These are phyloP conservation scores for Ellobium chinense DNA, from an alignment of 2,888 invertebrate species.

Conservation along the genomic window DNA sequence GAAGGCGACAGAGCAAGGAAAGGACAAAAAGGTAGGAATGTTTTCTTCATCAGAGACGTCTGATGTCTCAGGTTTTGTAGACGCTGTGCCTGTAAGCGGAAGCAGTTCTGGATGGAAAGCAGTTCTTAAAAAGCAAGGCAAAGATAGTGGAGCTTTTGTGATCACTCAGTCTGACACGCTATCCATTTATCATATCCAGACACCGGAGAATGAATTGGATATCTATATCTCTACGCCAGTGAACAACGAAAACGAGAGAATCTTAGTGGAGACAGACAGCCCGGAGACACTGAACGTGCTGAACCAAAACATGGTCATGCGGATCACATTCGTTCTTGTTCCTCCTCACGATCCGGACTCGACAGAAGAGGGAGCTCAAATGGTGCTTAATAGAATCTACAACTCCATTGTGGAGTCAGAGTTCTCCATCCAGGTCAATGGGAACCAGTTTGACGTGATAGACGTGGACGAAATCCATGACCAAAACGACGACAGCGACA, in stretches of 20 bases:
- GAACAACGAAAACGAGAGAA: constrained; percentile 21
- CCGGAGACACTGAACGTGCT: background rate
- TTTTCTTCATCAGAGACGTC: no score
- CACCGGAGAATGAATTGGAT: background rate
- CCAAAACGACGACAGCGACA: constrained; percentile 28
- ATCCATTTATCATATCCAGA: background rate
- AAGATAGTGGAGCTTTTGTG: background rate
- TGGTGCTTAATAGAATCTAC: constrained; percentile 58
- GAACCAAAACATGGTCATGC: constrained; percentile 30
- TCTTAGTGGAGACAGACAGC: background rate
- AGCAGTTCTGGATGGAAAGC: no score
- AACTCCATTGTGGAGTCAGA: constrained; percentile 53
- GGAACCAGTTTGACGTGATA: constrained; percentile 59
- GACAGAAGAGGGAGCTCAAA: constrained; percentile 53
- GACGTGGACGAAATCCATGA: constrained; percentile 45
- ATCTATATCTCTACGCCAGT: constrained; percentile 32
- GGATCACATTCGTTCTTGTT: constrained; percentile 62
- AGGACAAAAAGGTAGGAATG: no score
- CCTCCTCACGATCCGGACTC: constrained; percentile 52
- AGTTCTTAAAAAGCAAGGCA: no score
- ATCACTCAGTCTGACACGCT: background rate
- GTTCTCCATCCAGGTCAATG: constrained; percentile 64
- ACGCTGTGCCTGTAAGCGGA: no score
- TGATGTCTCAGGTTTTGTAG: no score
- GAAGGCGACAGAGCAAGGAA: no score